Evolutionary conservation across 2,113 vertebrate species (phyloP), one percentile per base, ranked within the genome.

Genomic region (Proterorhinus semilunaris): DNA sequence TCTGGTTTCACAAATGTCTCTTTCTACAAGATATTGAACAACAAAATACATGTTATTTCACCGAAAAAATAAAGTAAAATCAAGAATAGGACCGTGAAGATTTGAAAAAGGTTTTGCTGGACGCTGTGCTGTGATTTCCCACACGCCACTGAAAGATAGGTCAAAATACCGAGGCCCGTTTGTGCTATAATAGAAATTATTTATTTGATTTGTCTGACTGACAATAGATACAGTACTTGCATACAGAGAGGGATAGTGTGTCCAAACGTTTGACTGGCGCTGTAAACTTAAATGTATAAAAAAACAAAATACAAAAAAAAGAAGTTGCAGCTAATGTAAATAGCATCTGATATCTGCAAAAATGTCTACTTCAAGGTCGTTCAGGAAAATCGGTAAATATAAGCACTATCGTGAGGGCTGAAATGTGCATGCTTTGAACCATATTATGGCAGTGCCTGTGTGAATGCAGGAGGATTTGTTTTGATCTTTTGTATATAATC

Each of bases 291-390:
- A 44, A 76, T 44, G 52, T 50, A 43, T 59, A 45, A 3, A 55
- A 76, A 66, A n/a, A n/a, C n/a, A n/a, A 15, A 7, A 27, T 42
- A 9, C 21, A 8, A 62, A 58, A 53, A 47, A 15, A 69, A 5
- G 0, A 50, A 72, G 70, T 58, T 77, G 71, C 80, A 89, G 80
- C 82, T 85, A 67, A 55, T 88, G 53, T 87, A 84, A 81, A 85
- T 58, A 87, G 6, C 68, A 5, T 16, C 16, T 4, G 54, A 6
- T 3, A 69, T 48, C 15, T 65, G 71, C 66, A 80, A 81, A 51
- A 15, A 5, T 5, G 68, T 57, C 17, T 53, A 52, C 15, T 27
- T 78, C 54, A 53, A 44, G 71, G 36, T 48, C 69, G 66, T 80
- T 78, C 79, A 79, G 82, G 83, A 75, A 72, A 62, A 49, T 58